Percentiles rank a stretch among this genome's conserved stretches.
Evolutionary conservation across 2,888 invertebrate genomes (phyloP).

Genomic region (Eupithecia inturbata): DNA sequence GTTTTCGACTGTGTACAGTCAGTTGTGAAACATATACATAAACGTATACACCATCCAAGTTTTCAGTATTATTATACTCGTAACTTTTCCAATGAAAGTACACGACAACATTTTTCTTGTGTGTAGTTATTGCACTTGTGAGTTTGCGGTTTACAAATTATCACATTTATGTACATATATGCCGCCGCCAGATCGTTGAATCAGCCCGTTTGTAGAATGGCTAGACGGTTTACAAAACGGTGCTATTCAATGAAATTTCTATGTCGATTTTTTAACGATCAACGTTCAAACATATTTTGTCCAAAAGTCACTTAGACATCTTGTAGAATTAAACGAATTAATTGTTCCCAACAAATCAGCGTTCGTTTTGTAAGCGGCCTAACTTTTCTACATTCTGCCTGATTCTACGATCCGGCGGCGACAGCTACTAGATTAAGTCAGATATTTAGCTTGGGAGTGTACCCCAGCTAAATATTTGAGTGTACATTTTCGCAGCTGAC

Average conservation of each 20-base stretch:
- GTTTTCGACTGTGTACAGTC: background rate
- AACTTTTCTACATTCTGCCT: background rate
- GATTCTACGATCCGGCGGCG: background rate
- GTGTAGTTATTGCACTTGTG: background rate
- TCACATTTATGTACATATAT: background rate
- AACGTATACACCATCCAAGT: background rate
- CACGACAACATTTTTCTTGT: background rate
- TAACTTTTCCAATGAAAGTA: too few relatives aligned
- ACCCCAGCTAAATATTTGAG: too few relatives aligned
- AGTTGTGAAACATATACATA: background rate
- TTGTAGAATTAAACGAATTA: background rate
- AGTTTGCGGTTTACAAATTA: background rate
- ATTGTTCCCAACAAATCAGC: background rate
- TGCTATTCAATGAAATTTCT: background rate
- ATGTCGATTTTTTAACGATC: background rate
- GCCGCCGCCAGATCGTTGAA: background rate
- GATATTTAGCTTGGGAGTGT: background rate
- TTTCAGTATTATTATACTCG: background rate
- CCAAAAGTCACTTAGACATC: background rate
- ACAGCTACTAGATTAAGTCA: too few relatives aligned
- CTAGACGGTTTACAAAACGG: background rate
- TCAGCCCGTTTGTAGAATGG: background rate
- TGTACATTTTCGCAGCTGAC: background rate
- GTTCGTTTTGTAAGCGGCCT: background rate
- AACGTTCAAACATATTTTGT: background rate